phyloP scores from a whole-genome alignment of 2,113 vertebrate species.

The Cinclus mexicanus region DNA sequence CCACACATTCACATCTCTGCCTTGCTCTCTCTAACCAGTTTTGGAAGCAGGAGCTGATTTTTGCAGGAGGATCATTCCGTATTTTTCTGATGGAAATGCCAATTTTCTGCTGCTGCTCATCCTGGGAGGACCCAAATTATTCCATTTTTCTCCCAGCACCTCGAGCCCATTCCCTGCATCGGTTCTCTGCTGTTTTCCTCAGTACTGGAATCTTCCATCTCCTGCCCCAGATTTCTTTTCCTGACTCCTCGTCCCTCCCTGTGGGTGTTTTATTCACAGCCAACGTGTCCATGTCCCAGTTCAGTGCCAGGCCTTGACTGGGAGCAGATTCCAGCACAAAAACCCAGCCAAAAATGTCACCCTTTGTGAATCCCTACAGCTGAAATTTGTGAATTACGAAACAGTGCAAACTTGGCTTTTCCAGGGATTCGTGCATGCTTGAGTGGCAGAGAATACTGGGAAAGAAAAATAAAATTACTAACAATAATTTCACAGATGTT shows the following conservation, averaged over 20 bases:
- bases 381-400: not conserved
- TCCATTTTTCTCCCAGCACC: not conserved
- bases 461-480: not conserved
- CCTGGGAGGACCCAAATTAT: not conserved
- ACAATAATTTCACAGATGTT: not conserved
- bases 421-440: not conserved
- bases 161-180: not conserved
- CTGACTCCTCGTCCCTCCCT: accelerated
- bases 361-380: not conserved
- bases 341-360: not conserved
- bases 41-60: not conserved
- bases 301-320: not conserved
- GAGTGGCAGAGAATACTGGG: not conserved
- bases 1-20: not conserved
- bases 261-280: not conserved
- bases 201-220: not conserved
- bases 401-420: conserved; percentile 36
- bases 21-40: not conserved
- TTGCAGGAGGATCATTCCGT: not conserved
- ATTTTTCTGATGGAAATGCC: not conserved
- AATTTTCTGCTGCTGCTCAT: not conserved
- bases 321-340: not conserved
- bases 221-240: not conserved
- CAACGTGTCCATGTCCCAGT: not conserved
- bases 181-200: not conserved